Evolutionary conservation across 2,888 invertebrate species (phyloP).

Genomic region (Pristionchus fissidentatus): DNA sequence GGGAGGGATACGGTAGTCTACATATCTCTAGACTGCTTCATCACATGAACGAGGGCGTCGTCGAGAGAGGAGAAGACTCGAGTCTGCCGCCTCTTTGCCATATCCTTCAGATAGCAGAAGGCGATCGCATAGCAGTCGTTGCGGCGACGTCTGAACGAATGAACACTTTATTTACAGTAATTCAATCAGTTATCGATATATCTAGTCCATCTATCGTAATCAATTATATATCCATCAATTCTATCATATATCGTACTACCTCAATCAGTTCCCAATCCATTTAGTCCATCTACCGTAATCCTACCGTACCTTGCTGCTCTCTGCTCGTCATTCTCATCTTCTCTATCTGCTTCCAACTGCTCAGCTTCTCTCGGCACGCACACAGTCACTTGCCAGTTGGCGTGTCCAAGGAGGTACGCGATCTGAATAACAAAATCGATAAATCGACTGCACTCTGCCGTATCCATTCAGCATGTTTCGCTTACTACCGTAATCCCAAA

Average conservation of each 20-base stretch:
- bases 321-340: constrained; percentile 57
- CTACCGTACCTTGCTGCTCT: constrained; percentile 53
- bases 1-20: constrained; percentile 11
- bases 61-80: constrained; percentile 65
- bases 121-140: constrained; percentile 75
- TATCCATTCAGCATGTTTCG: background rate
- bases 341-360: constrained; percentile 62
- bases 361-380: constrained; percentile 75
- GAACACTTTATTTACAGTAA: constrained; percentile 46
- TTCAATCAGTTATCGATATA: background rate
- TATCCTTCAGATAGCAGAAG: constrained; percentile 74
- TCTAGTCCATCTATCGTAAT: background rate
- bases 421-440: constrained; percentile 66
- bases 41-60: constrained; percentile 56
- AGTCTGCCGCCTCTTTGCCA: constrained; percentile 73
- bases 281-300: background rate
- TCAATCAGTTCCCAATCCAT: background rate
- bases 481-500: too few species aligned
- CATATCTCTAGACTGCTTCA: constrained; percentile 15
- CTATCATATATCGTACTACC: background rate
- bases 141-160: constrained; percentile 54
- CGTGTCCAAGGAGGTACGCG: constrained; percentile 74
- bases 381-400: constrained; percentile 75
- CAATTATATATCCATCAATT: too few species aligned
- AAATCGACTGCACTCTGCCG: constrained; percentile 34